Percentiles rank a stretch among this genome's conserved stretches.
phyloP scores from a whole-genome alignment of 1,140 invertebrate species.

The Bombus waltoni region DNA sequence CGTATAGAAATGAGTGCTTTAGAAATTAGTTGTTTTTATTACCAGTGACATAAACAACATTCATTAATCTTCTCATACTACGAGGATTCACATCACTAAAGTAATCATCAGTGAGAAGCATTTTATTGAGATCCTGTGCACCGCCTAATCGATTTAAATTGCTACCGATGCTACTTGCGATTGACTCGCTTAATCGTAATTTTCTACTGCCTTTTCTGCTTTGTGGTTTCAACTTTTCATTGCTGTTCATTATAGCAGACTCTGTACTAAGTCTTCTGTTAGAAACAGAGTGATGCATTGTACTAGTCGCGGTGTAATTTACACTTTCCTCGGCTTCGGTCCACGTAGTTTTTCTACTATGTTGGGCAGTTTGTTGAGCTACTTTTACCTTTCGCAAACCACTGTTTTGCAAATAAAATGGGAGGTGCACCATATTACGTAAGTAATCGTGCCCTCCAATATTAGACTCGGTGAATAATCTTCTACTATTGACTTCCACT shows the following conservation, averaged over 20 bases:
- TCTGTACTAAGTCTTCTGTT: conserved; percentile 90
- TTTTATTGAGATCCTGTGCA: conserved; percentile 90
- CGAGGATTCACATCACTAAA: conserved; percentile 98
- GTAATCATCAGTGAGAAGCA: conserved; percentile 96
- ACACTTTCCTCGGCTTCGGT: conserved; percentile 82
- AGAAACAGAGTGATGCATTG: conserved; percentile 85
- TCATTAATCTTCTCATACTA: conserved; percentile 98
- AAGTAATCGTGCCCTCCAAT: conserved; percentile 97
- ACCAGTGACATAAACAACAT: conserved; percentile 98
- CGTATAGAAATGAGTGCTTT: neutral
- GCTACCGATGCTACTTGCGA: conserved; percentile 94
- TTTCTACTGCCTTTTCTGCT: conserved; percentile 86
- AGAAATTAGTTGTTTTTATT: conserved; percentile 29
- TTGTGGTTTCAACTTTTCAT: conserved; percentile 86
- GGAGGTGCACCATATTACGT: conserved; percentile 97
- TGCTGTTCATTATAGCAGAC: conserved; percentile 89
- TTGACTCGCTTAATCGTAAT: conserved; percentile 91
- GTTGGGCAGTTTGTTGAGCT: conserved; percentile 90
- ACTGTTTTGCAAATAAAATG: conserved; percentile 98
- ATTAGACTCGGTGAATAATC: conserved; percentile 93
- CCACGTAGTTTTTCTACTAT: conserved; percentile 77
- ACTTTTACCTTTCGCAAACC: conserved; percentile 94
- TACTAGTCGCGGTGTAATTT: conserved; percentile 78
- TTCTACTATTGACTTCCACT: conserved; percentile 94
- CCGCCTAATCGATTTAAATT: conserved; percentile 90